phyloP scores from a whole-genome alignment of 2,797 vertebrate genomes.

The Pachyuromys duprasi region DNA sequence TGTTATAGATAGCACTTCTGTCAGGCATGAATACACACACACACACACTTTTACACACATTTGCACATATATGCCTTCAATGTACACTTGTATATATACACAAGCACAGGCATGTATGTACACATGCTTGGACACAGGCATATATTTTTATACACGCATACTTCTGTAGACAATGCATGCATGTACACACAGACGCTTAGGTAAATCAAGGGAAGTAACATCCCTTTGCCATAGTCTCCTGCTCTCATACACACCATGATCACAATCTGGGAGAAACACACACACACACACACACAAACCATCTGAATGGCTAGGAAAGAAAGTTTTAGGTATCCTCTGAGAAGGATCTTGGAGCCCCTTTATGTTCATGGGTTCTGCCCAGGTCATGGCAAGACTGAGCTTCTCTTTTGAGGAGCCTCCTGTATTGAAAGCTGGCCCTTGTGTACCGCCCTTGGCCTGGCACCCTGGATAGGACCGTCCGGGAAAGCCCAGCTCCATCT shows the following conservation, averaged over 20 bases:
- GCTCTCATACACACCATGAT: not conserved
- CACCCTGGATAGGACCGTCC: not conserved
- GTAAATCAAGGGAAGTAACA: not conserved
- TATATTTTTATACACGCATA: not conserved
- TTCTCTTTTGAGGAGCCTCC: not conserved
- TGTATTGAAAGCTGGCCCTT: not conserved
- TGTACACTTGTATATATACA: not conserved
- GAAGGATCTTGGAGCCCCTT: not conserved
- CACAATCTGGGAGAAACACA: not conserved
- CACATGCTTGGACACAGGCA: not conserved
- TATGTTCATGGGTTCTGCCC: not conserved
- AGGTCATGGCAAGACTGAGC: not conserved
- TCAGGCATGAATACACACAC: not conserved
- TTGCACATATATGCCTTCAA: not conserved
- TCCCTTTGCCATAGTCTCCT: not conserved
- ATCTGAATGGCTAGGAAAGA: not conserved
- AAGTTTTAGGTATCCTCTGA: not conserved
- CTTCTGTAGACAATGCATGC: not conserved
- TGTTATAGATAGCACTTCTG: not conserved
- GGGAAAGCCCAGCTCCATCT: not conserved
- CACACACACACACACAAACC: not conserved
- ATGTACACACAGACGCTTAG: not conserved
- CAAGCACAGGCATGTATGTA: not conserved
- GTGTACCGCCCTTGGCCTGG: not conserved
- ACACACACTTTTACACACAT: not conserved